Evolutionary conservation across 2,113 vertebrate genomes (phyloP).

Genomic region (Clinocottus analis): DNA sequence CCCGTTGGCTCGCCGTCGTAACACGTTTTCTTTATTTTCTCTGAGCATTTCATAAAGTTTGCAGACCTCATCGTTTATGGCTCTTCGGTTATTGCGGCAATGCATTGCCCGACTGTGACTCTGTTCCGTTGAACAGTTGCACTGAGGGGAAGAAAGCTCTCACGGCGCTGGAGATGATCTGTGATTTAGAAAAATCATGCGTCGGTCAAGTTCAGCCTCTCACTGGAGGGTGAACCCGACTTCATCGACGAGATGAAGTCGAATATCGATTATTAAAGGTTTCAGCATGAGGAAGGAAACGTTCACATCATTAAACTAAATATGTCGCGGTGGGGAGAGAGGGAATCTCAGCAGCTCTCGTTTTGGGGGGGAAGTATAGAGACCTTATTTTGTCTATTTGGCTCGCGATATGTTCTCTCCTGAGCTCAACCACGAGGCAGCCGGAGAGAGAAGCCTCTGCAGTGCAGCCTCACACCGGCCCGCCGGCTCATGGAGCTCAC

Average conservation of each 20-base stretch:
- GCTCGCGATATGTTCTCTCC: slow-evolving; percentile 45
- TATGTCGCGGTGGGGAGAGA: slow-evolving; percentile 32
- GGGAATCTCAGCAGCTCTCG: background rate
- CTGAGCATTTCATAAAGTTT: slow-evolving; percentile 67
- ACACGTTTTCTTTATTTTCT: background rate
- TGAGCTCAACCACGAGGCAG: slow-evolving; percentile 56
- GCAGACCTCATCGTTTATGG: background rate
- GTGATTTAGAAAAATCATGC: background rate
- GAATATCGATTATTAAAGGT: background rate
- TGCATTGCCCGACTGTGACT: slow-evolving; percentile 35
- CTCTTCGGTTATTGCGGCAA: slow-evolving; percentile 41
- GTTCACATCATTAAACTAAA: slow-evolving; percentile 6
- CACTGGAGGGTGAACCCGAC: too few relatives aligned
- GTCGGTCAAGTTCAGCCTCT: slow-evolving; percentile 60
- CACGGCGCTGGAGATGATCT: slow-evolving; percentile 9
- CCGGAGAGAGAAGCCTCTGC: slow-evolving; percentile 75
- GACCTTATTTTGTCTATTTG: slow-evolving; percentile 36
- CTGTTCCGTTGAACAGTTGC: slow-evolving; percentile 43
- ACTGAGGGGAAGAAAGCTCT: background rate
- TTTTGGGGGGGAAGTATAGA: background rate
- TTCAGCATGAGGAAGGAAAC: background rate
- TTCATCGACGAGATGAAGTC: slow-evolving; percentile 16
- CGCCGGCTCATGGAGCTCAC: slow-evolving; percentile 66
- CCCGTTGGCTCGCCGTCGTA: slow-evolving; percentile 5
- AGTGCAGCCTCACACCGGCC: slow-evolving; percentile 74